Percentiles rank a stretch among this genome's conserved stretches.
Conservation (phyloP, 2,113 vertebrate species). For the Dendrocopos noguchii region DNA sequence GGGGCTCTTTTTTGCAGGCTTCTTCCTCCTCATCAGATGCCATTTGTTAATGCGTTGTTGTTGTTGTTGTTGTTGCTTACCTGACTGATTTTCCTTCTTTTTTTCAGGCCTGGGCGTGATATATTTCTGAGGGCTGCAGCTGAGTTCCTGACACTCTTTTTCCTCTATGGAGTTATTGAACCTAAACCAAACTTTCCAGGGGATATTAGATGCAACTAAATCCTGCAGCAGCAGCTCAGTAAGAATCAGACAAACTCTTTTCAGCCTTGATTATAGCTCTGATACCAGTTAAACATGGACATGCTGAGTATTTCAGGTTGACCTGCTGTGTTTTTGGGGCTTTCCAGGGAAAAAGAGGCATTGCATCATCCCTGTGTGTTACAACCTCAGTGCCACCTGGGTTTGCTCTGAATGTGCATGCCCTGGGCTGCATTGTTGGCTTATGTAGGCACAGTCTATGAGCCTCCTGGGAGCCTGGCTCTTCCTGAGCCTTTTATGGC, state of each 20-base stretch:
- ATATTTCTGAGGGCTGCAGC: neutral
- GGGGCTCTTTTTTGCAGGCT: neutral
- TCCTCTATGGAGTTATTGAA: neutral
- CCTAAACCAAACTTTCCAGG: neutral
- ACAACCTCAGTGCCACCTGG: neutral
- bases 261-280: neutral
- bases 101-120: neutral
- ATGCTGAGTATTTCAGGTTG: neutral
- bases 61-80: neutral
- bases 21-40: neutral
- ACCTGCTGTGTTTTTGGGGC: neutral
- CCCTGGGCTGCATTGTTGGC: neutral
- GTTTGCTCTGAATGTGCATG: neutral
- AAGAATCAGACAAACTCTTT: neutral
- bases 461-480: neutral
- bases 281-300: neutral
- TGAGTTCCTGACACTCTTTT: neutral
- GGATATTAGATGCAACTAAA: neutral
- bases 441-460: neutral
- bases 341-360: neutral
- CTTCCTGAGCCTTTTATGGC: neutral
- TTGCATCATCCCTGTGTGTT: rapidly evolving
- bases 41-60: neutral
- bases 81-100: neutral
- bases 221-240: neutral